phyloP scores from a whole-genome alignment of 2,888 invertebrate species.

The Lepetodrilus schrolli region DNA sequence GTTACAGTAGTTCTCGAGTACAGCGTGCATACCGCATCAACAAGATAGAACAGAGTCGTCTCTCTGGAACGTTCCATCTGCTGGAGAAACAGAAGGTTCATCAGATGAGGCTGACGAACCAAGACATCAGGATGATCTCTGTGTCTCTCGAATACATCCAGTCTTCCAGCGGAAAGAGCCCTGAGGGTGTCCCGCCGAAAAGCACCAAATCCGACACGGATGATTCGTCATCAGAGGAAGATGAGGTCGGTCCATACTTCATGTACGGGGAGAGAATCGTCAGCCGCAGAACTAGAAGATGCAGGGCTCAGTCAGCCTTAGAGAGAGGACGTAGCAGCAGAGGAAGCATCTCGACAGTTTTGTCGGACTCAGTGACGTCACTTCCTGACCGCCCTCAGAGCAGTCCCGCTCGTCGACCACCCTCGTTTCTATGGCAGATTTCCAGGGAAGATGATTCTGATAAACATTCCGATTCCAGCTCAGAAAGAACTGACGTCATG shows the following conservation, averaged over 20 bases:
- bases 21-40: slow-evolving; percentile 70
- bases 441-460: not conserved
- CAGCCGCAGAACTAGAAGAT: slow-evolving; percentile 59
- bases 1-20: slow-evolving; percentile 65
- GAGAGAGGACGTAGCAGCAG: slow-evolving; percentile 44
- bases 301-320: slow-evolving; percentile 56
- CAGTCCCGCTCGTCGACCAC: slow-evolving; percentile 47
- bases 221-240: slow-evolving; percentile 42
- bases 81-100: slow-evolving; percentile 67
- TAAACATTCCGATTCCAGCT: not conserved
- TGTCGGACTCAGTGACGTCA: slow-evolving; percentile 38
- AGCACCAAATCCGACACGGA: slow-evolving; percentile 27
- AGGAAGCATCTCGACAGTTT: slow-evolving; percentile 37
- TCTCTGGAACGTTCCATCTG: slow-evolving; percentile 56
- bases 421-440: slow-evolving; percentile 1
- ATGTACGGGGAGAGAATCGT: slow-evolving; percentile 69
- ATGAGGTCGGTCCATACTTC: slow-evolving; percentile 57
- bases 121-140: slow-evolving; percentile 69
- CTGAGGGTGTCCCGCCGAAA: slow-evolving; percentile 59
- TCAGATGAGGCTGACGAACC: slow-evolving; percentile 60
- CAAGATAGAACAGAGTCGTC: slow-evolving; percentile 63
- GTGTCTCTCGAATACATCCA: slow-evolving; percentile 68
- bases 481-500: slow-evolving; percentile 36
- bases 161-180: slow-evolving; percentile 68
- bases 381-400: slow-evolving; percentile 51